phyloP scores from a whole-genome alignment of 2,113 vertebrate genomes.

The Phaetusa simplex region DNA sequence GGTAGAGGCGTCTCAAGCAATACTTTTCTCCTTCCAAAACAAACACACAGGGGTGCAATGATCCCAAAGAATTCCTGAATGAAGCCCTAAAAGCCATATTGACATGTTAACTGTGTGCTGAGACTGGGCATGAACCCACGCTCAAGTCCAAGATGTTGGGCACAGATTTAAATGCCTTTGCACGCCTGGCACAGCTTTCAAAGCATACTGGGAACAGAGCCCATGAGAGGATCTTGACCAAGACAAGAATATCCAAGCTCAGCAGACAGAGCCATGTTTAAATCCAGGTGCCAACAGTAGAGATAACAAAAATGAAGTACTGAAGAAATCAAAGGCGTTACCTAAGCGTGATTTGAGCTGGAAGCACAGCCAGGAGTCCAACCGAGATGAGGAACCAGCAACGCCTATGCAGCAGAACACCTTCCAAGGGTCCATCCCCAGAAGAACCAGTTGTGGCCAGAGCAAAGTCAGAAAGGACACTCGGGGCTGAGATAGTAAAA shows the following conservation, averaged over 20 bases:
- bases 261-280: neutral
- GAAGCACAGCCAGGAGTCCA: neutral
- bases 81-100: neutral
- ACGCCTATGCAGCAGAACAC: neutral
- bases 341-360: neutral
- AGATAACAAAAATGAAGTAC: neutral
- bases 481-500: neutral
- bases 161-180: neutral
- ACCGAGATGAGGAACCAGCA: neutral
- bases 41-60: neutral
- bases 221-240: neutral
- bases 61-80: neutral
- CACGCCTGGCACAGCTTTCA: neutral
- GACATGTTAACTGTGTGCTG: neutral
- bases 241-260: neutral
- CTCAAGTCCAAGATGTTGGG: neutral
- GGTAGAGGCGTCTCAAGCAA: neutral
- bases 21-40: neutral
- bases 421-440: neutral
- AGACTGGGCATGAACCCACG: neutral
- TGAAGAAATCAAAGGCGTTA: neutral
- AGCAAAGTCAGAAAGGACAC: fast-evolving
- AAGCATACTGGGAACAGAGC: neutral
- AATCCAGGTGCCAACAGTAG: neutral
- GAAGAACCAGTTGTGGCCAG: neutral